phyloP scores from a whole-genome alignment of 2,888 invertebrate species.

The Papilio gigon region DNA sequence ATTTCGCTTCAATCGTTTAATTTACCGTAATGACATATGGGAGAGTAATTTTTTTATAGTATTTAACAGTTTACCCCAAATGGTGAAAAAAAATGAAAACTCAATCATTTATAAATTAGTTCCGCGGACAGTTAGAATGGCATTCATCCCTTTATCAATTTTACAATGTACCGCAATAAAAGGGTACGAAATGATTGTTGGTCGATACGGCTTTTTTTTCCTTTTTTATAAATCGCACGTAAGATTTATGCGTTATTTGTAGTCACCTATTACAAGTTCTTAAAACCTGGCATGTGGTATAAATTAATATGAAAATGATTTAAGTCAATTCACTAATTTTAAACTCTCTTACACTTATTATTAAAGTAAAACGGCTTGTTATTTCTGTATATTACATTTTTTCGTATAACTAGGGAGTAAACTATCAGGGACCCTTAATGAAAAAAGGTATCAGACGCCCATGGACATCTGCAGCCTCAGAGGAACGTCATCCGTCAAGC shows the following conservation, averaged over 20 bases:
- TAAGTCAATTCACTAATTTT: background rate
- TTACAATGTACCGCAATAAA: slow-evolving; percentile 77
- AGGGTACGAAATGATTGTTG: slow-evolving; percentile 76
- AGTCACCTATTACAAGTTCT: slow-evolving; percentile 62
- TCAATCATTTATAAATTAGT: slow-evolving; percentile 82
- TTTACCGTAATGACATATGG: slow-evolving; percentile 9
- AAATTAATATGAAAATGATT: no score
- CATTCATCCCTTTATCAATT: slow-evolving; percentile 79
- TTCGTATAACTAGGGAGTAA: no score
- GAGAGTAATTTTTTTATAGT: slow-evolving; percentile 22
- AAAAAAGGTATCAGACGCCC: no score
- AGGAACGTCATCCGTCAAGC: no score
- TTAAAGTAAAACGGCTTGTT: no score
- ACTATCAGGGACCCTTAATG: no score
- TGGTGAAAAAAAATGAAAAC: slow-evolving; percentile 72
- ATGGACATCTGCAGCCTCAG: no score
- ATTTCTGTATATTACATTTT: no score
- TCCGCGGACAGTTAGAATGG: slow-evolving; percentile 73
- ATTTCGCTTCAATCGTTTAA: background rate
- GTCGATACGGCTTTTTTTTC: slow-evolving; percentile 60
- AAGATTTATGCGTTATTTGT: slow-evolving; percentile 62
- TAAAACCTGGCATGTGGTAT: slow-evolving; percentile 58
- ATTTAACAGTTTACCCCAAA: slow-evolving; percentile 52
- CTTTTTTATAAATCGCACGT: slow-evolving; percentile 65
- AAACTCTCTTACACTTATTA: no score